Percentiles rank a stretch among this genome's conserved stretches.
Evolutionary conservation across 2,113 vertebrate species (phyloP).

Genomic region (Leiothrix lutea): DNA sequence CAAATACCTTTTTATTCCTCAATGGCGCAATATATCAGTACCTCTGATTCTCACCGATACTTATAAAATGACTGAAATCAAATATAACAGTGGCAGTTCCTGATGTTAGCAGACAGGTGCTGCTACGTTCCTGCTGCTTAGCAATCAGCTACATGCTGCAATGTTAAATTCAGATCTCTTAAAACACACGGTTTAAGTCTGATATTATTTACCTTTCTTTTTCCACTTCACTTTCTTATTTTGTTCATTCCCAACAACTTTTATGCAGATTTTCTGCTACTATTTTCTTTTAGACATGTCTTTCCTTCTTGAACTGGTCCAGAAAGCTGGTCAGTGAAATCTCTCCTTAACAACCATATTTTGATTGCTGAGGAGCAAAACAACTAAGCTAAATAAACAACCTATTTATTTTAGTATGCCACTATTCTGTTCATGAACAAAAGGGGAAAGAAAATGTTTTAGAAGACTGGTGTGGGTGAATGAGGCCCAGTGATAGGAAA

Average conservation of each 20-base stretch:
- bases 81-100: background rate
- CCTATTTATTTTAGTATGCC: background rate
- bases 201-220: background rate
- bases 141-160: background rate
- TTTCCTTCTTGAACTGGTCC: background rate
- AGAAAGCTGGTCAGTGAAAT: background rate
- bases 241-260: background rate
- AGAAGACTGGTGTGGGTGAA: background rate
- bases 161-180: background rate
- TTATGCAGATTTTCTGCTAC: background rate
- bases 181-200: background rate
- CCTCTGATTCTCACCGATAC: background rate
- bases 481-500: background rate
- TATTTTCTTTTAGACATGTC: background rate
- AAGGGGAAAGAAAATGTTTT: background rate
- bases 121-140: slow-evolving; percentile 28
- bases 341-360: background rate
- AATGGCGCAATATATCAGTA: background rate
- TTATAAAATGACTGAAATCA: background rate
- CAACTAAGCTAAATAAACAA: background rate
- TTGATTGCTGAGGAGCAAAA: background rate
- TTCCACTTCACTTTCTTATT: background rate
- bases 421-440: background rate
- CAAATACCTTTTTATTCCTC: background rate
- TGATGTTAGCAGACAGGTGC: slow-evolving; percentile 22